Percentiles rank a stretch among this genome's conserved stretches.
Conservation (phyloP, 2,888 invertebrate genomes). For the Ametastegia equiseti region DNA sequence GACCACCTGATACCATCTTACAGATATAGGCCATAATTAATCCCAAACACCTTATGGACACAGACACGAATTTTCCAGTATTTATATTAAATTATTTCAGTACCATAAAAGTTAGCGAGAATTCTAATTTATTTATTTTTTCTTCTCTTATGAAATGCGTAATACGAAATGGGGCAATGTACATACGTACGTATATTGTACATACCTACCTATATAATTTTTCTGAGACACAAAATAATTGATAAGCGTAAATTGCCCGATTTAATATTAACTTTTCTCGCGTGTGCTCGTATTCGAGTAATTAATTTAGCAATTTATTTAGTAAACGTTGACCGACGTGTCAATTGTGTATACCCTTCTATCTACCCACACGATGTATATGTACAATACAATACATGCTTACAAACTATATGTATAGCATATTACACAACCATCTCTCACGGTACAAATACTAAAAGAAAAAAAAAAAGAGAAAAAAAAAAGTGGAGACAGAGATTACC, state of each 20-base stretch:
- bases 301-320: neutral
- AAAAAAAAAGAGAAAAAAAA: neutral
- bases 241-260: neutral
- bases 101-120: neutral
- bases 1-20: slow-evolving; percentile 53
- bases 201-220: no score
- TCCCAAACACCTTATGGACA: neutral
- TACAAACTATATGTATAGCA: slow-evolving; percentile 19
- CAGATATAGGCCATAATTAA: slow-evolving; percentile 50
- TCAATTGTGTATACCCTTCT: neutral
- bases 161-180: neutral
- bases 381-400: slow-evolving; percentile 2
- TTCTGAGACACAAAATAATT: neutral
- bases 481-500: neutral
- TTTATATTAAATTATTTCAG: neutral
- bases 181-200: neutral
- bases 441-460: neutral
- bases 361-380: no score
- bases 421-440: slow-evolving; percentile 13
- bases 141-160: neutral
- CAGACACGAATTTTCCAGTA: slow-evolving; percentile 12
- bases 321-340: neutral
- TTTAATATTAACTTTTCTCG: neutral
- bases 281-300: neutral
- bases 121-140: no score